Evolutionary conservation across 2,888 invertebrate species (phyloP), one percentile per base, ranked within the genome.

Genomic region (Drosophila nr. perissopoda): DNA sequence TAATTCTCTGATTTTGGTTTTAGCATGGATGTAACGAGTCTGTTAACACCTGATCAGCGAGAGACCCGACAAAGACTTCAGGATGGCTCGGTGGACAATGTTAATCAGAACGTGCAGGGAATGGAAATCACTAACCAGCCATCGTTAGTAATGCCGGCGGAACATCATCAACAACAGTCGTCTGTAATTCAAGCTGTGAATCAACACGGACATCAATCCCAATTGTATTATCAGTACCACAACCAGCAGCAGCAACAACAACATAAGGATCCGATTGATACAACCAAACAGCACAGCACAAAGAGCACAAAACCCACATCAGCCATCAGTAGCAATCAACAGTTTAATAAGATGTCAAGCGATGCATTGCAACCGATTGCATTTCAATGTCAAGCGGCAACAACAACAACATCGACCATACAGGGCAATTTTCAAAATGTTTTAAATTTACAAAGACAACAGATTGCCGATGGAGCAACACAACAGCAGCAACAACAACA

Each of bases 341-440:
- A 69, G 42, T 63, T 63, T 25, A 57, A 62, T 34, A 60, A 57
- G 36, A 48, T 45, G 31, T 18, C 59, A 16, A 27, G 42, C 38
- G 59, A 77, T 38, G 10, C 52, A 51, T 34, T 69, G 18, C 67
- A 77, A 10, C 62, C 67, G 18, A 59, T 60, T 8, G 40, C 54
- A 52, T 66, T 73, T 63, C 69, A 71, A 52, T 71, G 40, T 27
- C 72, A 75, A 66, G 63, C 58, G 34, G 72, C 73, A 7, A 73
- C 76, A 34, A 68, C 80, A 40, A 68, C 80, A 42, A 71, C 83
- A 56, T 69, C 76, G 34, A 70, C 74, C 7, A 86, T 91, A 61
- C 84, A 87, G 73, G 87, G 85, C 21, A 89, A 90, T 62, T 87
- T 90, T 56, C 86, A 89, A 84, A 91, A 91, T 82, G 87, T 91